phyloP scores from a whole-genome alignment of 2,113 vertebrate species.

The Xiphorhynchus elegans region DNA sequence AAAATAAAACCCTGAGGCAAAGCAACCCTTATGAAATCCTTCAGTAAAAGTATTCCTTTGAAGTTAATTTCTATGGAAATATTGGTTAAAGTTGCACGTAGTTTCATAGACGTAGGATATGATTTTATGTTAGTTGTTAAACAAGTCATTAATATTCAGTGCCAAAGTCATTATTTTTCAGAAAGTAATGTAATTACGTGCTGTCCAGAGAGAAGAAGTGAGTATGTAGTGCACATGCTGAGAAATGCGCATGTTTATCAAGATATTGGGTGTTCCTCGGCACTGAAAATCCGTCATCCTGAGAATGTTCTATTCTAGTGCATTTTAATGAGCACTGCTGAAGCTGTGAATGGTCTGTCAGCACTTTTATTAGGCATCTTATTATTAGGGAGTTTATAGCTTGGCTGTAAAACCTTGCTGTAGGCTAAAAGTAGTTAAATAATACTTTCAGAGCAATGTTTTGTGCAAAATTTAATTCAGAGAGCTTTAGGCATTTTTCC shows the following conservation, averaged over 20 bases:
- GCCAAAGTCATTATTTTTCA: background rate
- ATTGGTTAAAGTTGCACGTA: background rate
- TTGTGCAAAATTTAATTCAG: conserved; percentile 35
- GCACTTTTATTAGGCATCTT: conserved; percentile 52
- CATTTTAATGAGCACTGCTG: conserved; percentile 38
- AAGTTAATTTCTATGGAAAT: conserved; percentile 23
- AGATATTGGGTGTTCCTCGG: background rate
- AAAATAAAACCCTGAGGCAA: background rate
- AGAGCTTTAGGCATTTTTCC: conserved; percentile 12
- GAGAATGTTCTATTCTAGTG: background rate
- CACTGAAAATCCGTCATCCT: background rate
- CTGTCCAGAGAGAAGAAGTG: background rate
- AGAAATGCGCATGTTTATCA: background rate
- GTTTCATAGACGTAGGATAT: background rate
- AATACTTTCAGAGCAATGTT: conserved; percentile 49
- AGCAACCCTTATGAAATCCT: background rate
- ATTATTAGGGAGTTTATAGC: conserved; percentile 48
- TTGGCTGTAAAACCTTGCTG: conserved; percentile 51
- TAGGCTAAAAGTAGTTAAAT: conserved; percentile 53
- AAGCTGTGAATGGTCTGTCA: conserved; percentile 40
- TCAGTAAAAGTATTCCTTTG: background rate
- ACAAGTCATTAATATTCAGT: conserved; percentile 46
- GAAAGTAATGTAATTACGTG: background rate
- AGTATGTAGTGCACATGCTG: background rate
- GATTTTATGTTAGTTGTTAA: conserved; percentile 37